phyloP scores from a whole-genome alignment of 2,888 invertebrate species.

The Coelogynopora nodosa region DNA sequence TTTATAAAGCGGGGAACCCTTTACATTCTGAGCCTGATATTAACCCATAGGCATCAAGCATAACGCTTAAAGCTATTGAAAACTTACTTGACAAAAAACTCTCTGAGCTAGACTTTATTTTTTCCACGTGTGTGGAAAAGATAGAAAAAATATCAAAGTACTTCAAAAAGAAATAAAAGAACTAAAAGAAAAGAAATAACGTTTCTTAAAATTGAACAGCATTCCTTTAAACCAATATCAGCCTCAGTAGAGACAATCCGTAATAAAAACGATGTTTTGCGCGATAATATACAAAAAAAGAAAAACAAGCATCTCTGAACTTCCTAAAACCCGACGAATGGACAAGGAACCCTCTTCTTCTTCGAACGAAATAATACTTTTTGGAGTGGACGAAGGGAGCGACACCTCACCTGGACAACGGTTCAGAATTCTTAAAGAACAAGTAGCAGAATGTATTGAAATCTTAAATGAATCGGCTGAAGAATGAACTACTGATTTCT shows the following conservation, averaged over 20 bases:
- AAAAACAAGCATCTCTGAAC: background rate
- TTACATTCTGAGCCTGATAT: too few relatives aligned
- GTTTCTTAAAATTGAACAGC: background rate
- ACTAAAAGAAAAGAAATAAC: background rate
- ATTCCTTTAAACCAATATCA: background rate
- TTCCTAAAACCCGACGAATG: background rate
- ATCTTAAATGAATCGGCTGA: background rate
- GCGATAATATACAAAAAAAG: background rate
- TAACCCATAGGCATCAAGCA: background rate
- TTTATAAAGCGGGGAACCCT: too few relatives aligned
- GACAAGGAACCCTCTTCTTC: background rate
- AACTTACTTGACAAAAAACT: background rate
- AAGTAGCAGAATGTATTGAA: background rate
- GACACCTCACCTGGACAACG: background rate
- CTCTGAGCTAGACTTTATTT: background rate
- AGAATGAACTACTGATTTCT: background rate
- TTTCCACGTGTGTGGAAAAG: background rate
- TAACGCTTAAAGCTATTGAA: background rate
- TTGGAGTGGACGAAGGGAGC: background rate
- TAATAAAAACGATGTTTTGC: background rate
- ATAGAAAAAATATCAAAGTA: background rate
- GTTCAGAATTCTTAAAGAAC: background rate
- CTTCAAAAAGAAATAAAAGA: background rate
- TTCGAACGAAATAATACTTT: background rate
- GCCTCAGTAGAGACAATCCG: background rate